Conservation (phyloP, 2,113 vertebrate species). For the Tonatia bakeri region DNA sequence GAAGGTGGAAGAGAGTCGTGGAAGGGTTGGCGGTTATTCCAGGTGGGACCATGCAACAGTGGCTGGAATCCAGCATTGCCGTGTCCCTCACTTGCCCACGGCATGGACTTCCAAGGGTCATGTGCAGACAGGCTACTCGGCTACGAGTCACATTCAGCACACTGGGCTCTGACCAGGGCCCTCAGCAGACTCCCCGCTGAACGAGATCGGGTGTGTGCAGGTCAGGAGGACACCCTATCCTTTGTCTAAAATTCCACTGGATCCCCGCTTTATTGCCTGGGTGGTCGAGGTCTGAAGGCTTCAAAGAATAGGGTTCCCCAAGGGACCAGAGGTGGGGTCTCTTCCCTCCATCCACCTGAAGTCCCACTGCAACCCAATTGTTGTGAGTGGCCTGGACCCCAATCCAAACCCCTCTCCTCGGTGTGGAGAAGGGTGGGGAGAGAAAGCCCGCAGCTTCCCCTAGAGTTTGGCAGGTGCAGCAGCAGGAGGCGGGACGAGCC, state of each 20-base stretch:
- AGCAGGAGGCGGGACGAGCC: accelerated
- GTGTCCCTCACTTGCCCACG: accelerated
- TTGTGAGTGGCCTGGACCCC: too few species aligned
- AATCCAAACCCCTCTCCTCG: not conserved
- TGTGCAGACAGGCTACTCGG: not conserved
- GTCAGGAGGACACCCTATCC: accelerated
- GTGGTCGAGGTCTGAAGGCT: not conserved
- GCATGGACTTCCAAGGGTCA: accelerated
- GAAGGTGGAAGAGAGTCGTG: not conserved
- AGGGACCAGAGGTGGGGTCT: not conserved
- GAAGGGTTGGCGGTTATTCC: not conserved
- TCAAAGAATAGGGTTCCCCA: too few species aligned
- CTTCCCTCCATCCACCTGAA: not conserved
- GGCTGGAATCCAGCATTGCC: accelerated
- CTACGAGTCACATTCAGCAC: accelerated
- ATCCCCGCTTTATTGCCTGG: not conserved
- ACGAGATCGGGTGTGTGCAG: accelerated
- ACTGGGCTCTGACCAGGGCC: accelerated
- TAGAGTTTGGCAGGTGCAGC: not conserved
- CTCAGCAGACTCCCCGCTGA: not conserved
- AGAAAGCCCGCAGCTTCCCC: accelerated
- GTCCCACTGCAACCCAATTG: not conserved
- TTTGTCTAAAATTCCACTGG: accelerated
- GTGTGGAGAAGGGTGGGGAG: not conserved
- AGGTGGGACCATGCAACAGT: accelerated